Percentiles rank a stretch among this genome's conserved stretches.
Evolutionary conservation across 2,797 vertebrate species (phyloP).

Genomic region (Brotula barbata): DNA sequence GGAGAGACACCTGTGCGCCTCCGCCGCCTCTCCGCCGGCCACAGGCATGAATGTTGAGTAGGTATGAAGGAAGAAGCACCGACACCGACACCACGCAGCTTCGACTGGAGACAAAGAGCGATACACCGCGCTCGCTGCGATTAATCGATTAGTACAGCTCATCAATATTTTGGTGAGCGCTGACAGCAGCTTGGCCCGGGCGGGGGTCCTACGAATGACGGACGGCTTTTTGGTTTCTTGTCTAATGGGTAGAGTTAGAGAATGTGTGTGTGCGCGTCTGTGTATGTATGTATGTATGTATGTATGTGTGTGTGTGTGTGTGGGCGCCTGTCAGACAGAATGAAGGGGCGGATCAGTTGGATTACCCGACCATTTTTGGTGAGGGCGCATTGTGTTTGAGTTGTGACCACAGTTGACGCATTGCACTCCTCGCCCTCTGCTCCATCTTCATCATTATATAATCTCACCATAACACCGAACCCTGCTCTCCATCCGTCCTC

Average conservation of each 20-base stretch:
- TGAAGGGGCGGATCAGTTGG: conserved; percentile 64
- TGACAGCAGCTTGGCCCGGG: conserved; percentile 13
- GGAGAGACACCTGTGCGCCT: conserved; percentile 74
- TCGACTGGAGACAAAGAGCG: neutral
- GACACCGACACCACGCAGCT: conserved; percentile 22
- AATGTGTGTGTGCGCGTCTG: too few species aligned
- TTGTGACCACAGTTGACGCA: conserved; percentile 70
- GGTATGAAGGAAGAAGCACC: conserved; percentile 58
- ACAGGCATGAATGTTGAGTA: conserved; percentile 53
- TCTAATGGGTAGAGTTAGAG: too few species aligned
- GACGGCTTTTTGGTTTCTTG: too few species aligned
- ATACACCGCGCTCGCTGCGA: conserved; percentile 17
- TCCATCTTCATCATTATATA: conserved; percentile 65
- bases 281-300: conserved; percentile 4
- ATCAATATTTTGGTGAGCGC: conserved; percentile 8
- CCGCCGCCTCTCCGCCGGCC: conserved; percentile 36
- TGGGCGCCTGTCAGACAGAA: conserved; percentile 61
- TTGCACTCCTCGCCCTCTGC: conserved; percentile 53
- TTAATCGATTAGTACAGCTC: conserved; percentile 22
- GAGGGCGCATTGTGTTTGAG: conserved; percentile 47
- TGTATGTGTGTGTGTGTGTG: conserved; percentile 38
- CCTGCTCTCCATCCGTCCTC: neutral
- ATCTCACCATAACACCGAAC: conserved; percentile 42
- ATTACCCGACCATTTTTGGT: conserved; percentile 72
- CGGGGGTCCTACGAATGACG: too few species aligned